These are phyloP conservation scores for Brachyhypopomus occidentalis DNA, from an alignment of 2,113 vertebrate genomes.

Conservation along the genomic window DNA sequence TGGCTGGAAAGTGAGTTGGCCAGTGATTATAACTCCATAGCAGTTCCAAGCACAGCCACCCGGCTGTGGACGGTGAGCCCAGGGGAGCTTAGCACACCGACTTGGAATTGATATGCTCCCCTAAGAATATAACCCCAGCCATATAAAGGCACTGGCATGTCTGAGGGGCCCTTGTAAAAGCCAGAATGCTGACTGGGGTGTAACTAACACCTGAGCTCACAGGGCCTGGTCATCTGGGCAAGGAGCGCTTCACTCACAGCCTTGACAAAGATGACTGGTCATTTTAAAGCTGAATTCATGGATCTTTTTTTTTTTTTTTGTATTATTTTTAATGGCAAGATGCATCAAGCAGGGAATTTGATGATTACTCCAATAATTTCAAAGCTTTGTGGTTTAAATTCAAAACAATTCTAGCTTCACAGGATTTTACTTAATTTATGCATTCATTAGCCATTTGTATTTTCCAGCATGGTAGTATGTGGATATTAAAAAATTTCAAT, in stretches of 20 bases:
- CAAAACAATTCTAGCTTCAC: too few species aligned
- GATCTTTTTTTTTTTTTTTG: too few species aligned
- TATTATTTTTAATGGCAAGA: too few species aligned
- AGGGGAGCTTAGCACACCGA: constrained; percentile 65
- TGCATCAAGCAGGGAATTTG: too few species aligned
- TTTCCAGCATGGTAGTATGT: neutral
- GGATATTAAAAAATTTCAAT: neutral
- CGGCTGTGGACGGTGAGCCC: constrained; percentile 50
- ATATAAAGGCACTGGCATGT: constrained; percentile 74
- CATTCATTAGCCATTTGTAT: neutral
- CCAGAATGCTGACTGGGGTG: constrained; percentile 73
- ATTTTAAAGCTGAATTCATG: neutral
- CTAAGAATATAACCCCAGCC: constrained; percentile 74
- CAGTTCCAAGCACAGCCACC: constrained; percentile 56
- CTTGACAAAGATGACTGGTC: constrained; percentile 14
- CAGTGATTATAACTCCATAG: constrained; percentile 42
- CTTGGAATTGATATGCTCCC: constrained; percentile 75
- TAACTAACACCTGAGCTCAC: constrained; percentile 57
- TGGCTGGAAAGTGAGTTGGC: constrained; percentile 47
- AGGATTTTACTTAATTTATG: neutral
- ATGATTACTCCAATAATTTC: too few species aligned
- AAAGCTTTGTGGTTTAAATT: neutral
- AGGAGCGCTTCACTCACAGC: neutral
- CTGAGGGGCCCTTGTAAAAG: constrained; percentile 55
- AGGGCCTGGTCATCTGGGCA: constrained; percentile 11